Evolutionary conservation across 2,113 vertebrate genomes (phyloP).

Genomic region (Oxyruncus cristatus): DNA sequence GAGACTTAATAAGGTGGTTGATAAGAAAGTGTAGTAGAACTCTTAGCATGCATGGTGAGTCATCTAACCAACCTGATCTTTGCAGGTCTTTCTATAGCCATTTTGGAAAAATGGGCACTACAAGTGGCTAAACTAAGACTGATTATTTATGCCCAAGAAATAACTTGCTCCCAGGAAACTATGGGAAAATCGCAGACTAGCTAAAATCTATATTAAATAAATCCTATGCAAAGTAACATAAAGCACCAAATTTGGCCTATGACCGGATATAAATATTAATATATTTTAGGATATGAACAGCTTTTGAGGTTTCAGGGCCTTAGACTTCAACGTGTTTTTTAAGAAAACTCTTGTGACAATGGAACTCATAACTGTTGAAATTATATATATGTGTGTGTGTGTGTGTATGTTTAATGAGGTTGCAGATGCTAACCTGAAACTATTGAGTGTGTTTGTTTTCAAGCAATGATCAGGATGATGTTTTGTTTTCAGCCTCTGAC

Average conservation of each 20-base stretch:
- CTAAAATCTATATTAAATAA: neutral
- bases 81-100: neutral
- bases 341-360: neutral
- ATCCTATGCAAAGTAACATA: neutral
- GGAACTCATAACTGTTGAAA: neutral
- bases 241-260: neutral
- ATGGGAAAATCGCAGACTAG: neutral
- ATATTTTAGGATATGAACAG: neutral
- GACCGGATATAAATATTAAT: neutral
- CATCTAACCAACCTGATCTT: neutral
- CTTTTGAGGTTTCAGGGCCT: neutral
- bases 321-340: neutral
- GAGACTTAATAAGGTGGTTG: neutral
- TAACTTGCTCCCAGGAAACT: neutral
- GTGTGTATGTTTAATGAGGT: neutral
- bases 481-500: neutral
- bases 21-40: neutral
- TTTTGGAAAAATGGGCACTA: neutral
- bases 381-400: neutral
- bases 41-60: neutral
- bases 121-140: neutral
- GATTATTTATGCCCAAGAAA: neutral
- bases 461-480: neutral
- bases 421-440: neutral
- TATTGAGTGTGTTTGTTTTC: neutral